These are phyloP conservation scores for Drosophila pseudoobscura DNA, from an alignment of 1,140 invertebrate genomes.

Conservation along the genomic window DNA sequence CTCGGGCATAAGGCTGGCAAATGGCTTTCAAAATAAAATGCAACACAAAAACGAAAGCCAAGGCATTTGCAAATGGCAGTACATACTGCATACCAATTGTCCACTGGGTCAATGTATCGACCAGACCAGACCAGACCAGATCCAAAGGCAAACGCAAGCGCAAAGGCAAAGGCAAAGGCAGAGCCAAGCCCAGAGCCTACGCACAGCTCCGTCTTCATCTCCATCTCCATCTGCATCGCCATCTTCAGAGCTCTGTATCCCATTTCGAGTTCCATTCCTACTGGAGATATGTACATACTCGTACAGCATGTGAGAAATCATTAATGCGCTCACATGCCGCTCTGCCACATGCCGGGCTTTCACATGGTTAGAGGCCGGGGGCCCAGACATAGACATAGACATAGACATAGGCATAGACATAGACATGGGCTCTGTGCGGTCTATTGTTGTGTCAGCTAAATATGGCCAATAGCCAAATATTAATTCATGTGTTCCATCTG, in stretches of 20 bases:
- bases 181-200: constrained; percentile 34
- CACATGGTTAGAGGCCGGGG: constrained; percentile 20
- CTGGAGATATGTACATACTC: not conserved
- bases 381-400: constrained; percentile 42
- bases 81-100: constrained; percentile 70
- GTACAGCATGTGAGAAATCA: constrained; percentile 36
- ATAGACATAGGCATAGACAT: constrained; percentile 6
- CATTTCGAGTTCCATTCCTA: constrained; percentile 1
- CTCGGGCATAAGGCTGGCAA: constrained; percentile 18
- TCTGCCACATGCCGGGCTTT: constrained; percentile 24
- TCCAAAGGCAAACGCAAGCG: no score
- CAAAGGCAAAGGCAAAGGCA: not conserved
- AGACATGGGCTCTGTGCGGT: constrained; percentile 5
- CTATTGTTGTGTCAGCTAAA: constrained; percentile 80
- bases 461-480: constrained; percentile 81
- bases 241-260: constrained; percentile 11
- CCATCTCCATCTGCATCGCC: constrained; percentile 3
- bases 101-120: constrained; percentile 75
- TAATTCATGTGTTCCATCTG: constrained; percentile 67
- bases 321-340: constrained; percentile 32
- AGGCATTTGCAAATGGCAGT: constrained; percentile 16
- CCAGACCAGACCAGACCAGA: not conserved
- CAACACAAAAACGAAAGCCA: constrained; percentile 39
- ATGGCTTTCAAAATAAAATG: constrained; percentile 59
- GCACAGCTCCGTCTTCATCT: constrained; percentile 21